phyloP scores from a whole-genome alignment of 1,140 invertebrate genomes.

The Rhyacophila brunnea region DNA sequence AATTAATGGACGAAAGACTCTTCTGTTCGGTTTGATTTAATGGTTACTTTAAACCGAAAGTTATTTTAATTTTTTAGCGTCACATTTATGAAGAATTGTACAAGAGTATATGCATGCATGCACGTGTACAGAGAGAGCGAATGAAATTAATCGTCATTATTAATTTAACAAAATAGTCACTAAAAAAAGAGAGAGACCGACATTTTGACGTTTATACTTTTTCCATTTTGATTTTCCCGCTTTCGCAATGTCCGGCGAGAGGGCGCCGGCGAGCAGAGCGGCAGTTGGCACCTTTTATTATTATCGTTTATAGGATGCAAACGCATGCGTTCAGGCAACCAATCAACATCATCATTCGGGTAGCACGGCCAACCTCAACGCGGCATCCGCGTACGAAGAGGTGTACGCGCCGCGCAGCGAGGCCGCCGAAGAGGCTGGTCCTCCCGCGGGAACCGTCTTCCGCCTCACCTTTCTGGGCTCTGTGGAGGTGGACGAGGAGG shows the following conservation, averaged over 20 bases:
- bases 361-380: background rate
- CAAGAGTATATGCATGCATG: too few relatives aligned
- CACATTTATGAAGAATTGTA: too few relatives aligned
- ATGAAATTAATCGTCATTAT: background rate
- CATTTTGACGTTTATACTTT: constrained; percentile 5
- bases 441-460: constrained; percentile 70
- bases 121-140: background rate
- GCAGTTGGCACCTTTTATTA: constrained; percentile 30
- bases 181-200: constrained; percentile 11
- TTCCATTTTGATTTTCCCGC: background rate
- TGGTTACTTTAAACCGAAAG: too few relatives aligned
- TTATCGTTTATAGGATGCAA: constrained; percentile 34
- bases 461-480: constrained; percentile 80
- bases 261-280: constrained; percentile 23
- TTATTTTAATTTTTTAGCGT: too few relatives aligned
- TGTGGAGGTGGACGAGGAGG: constrained; percentile 80
- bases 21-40: too few relatives aligned
- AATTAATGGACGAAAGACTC: too few relatives aligned
- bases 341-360: constrained; percentile 23
- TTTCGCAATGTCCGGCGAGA: constrained; percentile 1
- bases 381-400: constrained; percentile 29
- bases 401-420: constrained; percentile 40
- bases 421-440: constrained; percentile 47
- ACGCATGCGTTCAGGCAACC: constrained; percentile 36
- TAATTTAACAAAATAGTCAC: too few relatives aligned